A percentile compares a stretch with the other conserved stretches of the same genome.
Conservation (phyloP, 2,113 vertebrate species). For the Acanthochromis polyacanthus region DNA sequence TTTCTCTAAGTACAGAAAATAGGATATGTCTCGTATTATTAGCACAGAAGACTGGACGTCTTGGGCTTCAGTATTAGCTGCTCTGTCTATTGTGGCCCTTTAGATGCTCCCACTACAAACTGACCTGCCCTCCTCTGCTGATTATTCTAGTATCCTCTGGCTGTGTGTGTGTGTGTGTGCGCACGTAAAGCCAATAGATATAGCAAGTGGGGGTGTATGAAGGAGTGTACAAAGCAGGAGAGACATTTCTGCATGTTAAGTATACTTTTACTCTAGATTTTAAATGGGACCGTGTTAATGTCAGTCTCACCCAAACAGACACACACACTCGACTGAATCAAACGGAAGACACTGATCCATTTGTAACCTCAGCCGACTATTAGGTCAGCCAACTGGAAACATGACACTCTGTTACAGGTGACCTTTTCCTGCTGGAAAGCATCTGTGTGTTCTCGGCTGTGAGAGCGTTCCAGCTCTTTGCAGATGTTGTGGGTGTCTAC, state of each 20-base stretch:
- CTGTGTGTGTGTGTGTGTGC: constrained; percentile 4
- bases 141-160: constrained; percentile 60
- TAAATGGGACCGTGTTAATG: too few relatives aligned
- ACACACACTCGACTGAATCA: constrained; percentile 39
- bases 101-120: constrained; percentile 35
- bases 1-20: constrained; percentile 23
- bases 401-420: constrained; percentile 50
- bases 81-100: constrained; percentile 14
- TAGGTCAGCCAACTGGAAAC: constrained; percentile 50
- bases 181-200: neutral
- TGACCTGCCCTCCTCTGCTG: constrained; percentile 53
- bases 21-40: neutral
- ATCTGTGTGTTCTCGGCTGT: constrained; percentile 21
- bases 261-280: constrained; percentile 17
- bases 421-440: constrained; percentile 50
- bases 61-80: constrained; percentile 13
- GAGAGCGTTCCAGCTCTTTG: neutral
- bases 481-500: constrained; percentile 1
- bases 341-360: constrained; percentile 31
- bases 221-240: constrained; percentile 20
- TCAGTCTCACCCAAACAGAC: constrained; percentile 11
- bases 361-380: constrained; percentile 42
- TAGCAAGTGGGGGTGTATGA: neutral
- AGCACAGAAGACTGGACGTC: neutral
- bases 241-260: constrained; percentile 31